phyloP scores from a whole-genome alignment of 2,797 vertebrate genomes.

The Etheostoma perlongum region DNA sequence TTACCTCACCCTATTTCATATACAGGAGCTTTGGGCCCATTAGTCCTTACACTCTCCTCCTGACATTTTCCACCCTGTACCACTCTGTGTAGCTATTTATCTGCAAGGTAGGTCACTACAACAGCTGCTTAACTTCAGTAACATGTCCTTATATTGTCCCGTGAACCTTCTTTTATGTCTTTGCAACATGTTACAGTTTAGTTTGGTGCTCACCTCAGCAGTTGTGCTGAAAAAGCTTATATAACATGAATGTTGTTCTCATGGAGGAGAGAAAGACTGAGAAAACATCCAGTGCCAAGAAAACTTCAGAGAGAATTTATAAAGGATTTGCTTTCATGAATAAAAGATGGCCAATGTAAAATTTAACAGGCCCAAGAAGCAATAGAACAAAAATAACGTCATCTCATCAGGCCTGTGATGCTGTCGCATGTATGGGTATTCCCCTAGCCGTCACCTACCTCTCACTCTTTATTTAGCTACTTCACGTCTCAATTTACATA shows the following conservation, averaged over 20 bases:
- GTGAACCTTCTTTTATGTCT: conserved; percentile 43
- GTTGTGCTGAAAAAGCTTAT: conserved; percentile 67
- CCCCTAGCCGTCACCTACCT: conserved; percentile 70
- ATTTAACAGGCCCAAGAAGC: conserved; percentile 68
- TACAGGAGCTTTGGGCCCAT: conserved; percentile 51
- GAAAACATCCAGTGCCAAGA: conserved; percentile 50
- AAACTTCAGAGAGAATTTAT: conserved; percentile 75
- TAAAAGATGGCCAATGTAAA: conserved; percentile 75
- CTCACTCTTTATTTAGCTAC: conserved; percentile 70
- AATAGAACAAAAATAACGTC: conserved; percentile 70
- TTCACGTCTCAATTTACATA: conserved; percentile 64
- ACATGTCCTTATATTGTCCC: conserved; percentile 48
- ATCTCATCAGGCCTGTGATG: conserved; percentile 51
- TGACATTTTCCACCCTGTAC: conserved; percentile 21
- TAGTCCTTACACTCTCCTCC: conserved; percentile 23
- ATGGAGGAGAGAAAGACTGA: conserved; percentile 19
- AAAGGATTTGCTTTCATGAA: conserved; percentile 74
- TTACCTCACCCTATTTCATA: conserved; percentile 66
- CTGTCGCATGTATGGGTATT: conserved; percentile 79
- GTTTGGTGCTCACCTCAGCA: conserved; percentile 58
- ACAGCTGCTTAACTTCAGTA: conserved; percentile 23
- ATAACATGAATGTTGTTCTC: conserved; percentile 66
- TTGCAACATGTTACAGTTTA: conserved; percentile 49
- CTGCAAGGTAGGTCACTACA: conserved; percentile 22
- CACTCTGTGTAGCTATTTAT: conserved; percentile 30